These are phyloP conservation scores for Diorhabda carinulata DNA, from an alignment of 1,140 invertebrate genomes.

Conservation along the genomic window DNA sequence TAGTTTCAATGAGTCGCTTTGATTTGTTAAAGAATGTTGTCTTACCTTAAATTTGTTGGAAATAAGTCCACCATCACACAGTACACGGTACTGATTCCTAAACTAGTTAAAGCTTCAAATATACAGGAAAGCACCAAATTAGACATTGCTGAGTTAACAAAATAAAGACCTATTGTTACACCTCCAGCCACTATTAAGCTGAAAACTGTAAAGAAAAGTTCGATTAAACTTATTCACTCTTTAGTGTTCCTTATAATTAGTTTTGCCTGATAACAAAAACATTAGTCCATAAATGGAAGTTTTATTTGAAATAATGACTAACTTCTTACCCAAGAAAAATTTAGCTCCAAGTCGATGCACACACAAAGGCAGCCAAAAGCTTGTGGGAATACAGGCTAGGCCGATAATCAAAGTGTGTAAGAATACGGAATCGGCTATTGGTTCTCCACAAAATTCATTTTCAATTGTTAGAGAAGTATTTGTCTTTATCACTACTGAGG, in stretches of 20 bases:
- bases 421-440: slow-evolving; percentile 63
- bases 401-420: slow-evolving; percentile 69
- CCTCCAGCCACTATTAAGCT: slow-evolving; percentile 66
- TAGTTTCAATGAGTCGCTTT: no score
- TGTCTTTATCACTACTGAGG: slow-evolving; percentile 50
- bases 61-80: slow-evolving; percentile 73
- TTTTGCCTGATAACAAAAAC: no score
- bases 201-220: slow-evolving; percentile 56
- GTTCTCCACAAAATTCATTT: slow-evolving; percentile 55
- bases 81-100: slow-evolving; percentile 70
- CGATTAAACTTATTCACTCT: no score
- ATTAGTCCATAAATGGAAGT: not conserved
- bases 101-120: slow-evolving; percentile 70
- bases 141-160: slow-evolving; percentile 63
- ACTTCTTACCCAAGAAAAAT: slow-evolving; percentile 64
- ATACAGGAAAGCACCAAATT: slow-evolving; percentile 70
- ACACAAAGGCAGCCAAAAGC: slow-evolving; percentile 66
- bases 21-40: no score
- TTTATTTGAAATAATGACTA: not conserved
- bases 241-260: no score
- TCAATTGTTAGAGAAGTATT: slow-evolving; percentile 26
- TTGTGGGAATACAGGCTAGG: slow-evolving; percentile 68
- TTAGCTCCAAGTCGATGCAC: slow-evolving; percentile 69
- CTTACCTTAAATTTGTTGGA: slow-evolving; percentile 71
- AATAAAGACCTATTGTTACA: slow-evolving; percentile 75